Conservation (phyloP, 2,797 vertebrate species). For the Pipistrellus nathusii region DNA sequence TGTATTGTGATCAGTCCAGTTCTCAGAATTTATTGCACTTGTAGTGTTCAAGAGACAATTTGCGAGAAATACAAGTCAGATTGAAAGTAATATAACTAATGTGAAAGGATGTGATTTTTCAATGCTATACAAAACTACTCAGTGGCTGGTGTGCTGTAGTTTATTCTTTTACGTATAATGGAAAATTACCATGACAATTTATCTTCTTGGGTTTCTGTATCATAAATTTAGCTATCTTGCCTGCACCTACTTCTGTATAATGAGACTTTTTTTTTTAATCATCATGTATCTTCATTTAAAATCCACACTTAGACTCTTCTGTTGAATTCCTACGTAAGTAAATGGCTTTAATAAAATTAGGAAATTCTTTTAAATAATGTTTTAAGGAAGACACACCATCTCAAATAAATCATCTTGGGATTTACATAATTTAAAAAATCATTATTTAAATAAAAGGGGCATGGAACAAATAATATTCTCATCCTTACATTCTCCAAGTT, state of each 20-base stretch:
- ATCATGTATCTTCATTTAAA: conserved; percentile 47
- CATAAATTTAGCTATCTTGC: conserved; percentile 41
- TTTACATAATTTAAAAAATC: not conserved
- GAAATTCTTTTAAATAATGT: conserved; percentile 15
- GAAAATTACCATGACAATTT: conserved; percentile 47
- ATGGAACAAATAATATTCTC: not conserved
- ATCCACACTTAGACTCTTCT: conserved; percentile 9
- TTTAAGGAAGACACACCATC: not conserved
- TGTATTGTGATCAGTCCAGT: conserved; percentile 54
- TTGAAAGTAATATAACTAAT: conserved; percentile 29
- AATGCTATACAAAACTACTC: not conserved
- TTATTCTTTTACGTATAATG: not conserved
- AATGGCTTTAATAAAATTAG: not conserved
- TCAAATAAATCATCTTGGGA: not conserved
- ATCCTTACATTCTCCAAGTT: not conserved
- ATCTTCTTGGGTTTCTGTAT: not conserved
- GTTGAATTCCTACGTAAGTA: conserved; percentile 52
- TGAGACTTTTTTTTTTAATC: conserved; percentile 4
- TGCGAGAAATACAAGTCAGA: conserved; percentile 51
- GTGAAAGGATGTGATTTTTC: conserved; percentile 52
- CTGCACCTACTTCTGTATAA: conserved; percentile 31
- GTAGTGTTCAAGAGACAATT: conserved; percentile 54
- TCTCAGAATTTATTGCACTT: conserved; percentile 60
- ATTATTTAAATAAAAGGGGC: not conserved
- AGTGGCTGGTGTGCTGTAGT: not conserved